Evolutionary conservation across 2,888 invertebrate species (phyloP).

Genomic region (Drosophila mulleri): DNA sequence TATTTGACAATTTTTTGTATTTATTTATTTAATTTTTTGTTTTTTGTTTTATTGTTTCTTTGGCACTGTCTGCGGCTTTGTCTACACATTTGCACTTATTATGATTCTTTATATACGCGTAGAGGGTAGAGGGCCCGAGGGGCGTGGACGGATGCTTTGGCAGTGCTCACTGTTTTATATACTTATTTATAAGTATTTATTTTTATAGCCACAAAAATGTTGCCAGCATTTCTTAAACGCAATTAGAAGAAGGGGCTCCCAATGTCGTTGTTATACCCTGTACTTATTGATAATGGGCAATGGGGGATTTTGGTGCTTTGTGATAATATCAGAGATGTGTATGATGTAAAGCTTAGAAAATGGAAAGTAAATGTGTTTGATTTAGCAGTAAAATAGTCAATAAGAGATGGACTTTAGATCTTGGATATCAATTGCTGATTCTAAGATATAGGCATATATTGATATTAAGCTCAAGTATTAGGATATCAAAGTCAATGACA

Average conservation of each 20-base stretch:
- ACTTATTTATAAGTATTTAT: slow-evolving; percentile 65
- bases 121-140: neutral
- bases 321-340: rapidly evolving
- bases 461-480: rapidly evolving
- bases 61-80: slow-evolving; percentile 53
- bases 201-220: slow-evolving; percentile 57
- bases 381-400: too few relatives aligned
- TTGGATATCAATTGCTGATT: neutral
- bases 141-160: slow-evolving; percentile 28
- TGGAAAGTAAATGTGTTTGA: too few relatives aligned
- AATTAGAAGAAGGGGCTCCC: slow-evolving; percentile 64
- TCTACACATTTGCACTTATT: slow-evolving; percentile 64
- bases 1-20: neutral
- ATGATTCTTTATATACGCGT: slow-evolving; percentile 41
- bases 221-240: slow-evolving; percentile 68
- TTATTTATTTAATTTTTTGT: neutral
- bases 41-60: slow-evolving; percentile 36
- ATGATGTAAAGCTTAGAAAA: too few relatives aligned
- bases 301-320: neutral
- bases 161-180: slow-evolving; percentile 55
- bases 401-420: neutral
- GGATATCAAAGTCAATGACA: too few relatives aligned
- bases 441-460: neutral
- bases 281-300: neutral
- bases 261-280: slow-evolving; percentile 44